Conservation (phyloP, 1,140 invertebrate species). For the Lucilia cuprina region DNA sequence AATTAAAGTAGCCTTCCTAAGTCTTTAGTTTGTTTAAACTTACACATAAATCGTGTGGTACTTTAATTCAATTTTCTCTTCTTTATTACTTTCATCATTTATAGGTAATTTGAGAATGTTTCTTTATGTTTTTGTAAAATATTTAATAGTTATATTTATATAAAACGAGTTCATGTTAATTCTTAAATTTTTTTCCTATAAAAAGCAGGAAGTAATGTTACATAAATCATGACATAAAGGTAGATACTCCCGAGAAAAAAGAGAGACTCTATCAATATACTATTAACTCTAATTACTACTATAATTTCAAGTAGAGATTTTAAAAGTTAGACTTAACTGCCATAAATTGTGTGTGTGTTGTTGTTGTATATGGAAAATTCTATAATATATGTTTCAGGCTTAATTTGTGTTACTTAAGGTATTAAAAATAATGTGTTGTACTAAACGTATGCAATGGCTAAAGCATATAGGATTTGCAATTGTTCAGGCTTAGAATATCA, state of each 20-base stretch:
- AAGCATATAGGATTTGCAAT: too few species aligned
- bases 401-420: slow-evolving; percentile 17
- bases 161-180: not conserved
- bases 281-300: slow-evolving; percentile 1
- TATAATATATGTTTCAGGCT: not conserved
- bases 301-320: not conserved
- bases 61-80: too few species aligned
- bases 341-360: not conserved
- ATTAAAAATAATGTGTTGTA: not conserved
- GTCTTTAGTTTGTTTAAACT: too few species aligned
- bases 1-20: too few species aligned
- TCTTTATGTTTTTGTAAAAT: too few species aligned
- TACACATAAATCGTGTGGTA: too few species aligned
- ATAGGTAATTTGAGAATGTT: too few species aligned
- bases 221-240: slow-evolving; percentile 2
- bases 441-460: too few species aligned
- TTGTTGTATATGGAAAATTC: not conserved
- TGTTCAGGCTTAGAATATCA: too few species aligned
- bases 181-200: not conserved
- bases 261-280: not conserved
- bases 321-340: too few species aligned
- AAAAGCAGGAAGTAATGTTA: not conserved
- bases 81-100: too few species aligned
- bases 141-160: too few species aligned
- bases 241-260: not conserved